Percentiles rank a stretch among this genome's conserved stretches.
Conservation (phyloP, 2,797 vertebrate species). For the Gallinago stenura region DNA sequence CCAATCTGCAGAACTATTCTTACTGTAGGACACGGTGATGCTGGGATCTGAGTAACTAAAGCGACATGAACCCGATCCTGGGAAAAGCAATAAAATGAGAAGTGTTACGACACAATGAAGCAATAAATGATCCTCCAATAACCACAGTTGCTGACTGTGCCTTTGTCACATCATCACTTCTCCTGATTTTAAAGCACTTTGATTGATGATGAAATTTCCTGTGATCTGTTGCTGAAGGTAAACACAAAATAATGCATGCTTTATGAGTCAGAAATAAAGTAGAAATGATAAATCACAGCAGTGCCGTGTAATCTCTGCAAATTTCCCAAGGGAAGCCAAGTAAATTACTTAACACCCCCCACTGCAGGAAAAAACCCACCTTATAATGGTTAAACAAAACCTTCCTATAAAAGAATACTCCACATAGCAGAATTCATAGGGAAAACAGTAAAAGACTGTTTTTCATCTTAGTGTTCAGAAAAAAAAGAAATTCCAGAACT, state of each 20-base stretch:
- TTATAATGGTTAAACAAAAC: constrained; percentile 52
- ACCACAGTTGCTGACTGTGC: constrained; percentile 36
- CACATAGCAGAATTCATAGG: background rate
- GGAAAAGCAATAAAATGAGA: constrained; percentile 59
- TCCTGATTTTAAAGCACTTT: constrained; percentile 59
- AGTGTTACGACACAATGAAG: constrained; percentile 60
- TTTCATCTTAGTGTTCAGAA: background rate
- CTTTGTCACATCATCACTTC: constrained; percentile 58
- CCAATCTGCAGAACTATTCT: constrained; percentile 91
- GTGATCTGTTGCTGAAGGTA: constrained; percentile 72
- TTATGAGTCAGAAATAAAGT: constrained; percentile 72
- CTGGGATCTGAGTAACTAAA: constrained; percentile 96
- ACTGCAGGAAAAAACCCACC: constrained; percentile 11
- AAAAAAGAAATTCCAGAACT: background rate
- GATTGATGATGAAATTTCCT: constrained; percentile 76
- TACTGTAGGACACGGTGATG: constrained; percentile 91
- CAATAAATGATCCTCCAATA: constrained; percentile 57
- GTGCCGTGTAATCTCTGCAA: constrained; percentile 66
- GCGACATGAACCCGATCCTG: constrained; percentile 95
- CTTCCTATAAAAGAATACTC: constrained; percentile 54
- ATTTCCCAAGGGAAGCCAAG: constrained; percentile 73
- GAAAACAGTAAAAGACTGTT: background rate
- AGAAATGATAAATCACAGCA: constrained; percentile 76
- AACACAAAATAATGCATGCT: constrained; percentile 75
- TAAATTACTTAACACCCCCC: constrained; percentile 61